Conservation (phyloP, 2,113 vertebrate genomes). For the Haplochromis burtoni region DNA sequence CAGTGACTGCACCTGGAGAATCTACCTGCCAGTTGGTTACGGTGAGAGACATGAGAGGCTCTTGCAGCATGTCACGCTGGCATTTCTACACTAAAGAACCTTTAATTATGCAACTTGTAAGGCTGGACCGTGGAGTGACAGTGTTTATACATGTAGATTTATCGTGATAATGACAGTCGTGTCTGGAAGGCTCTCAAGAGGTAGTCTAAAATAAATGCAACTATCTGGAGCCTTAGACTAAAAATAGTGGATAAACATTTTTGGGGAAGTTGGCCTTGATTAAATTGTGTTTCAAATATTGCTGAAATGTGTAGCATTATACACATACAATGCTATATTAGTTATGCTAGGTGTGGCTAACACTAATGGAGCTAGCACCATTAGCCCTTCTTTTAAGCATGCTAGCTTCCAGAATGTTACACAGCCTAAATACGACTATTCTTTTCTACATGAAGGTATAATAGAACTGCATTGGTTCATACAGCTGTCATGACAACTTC, state of each 20-base stretch:
- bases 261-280: not conserved
- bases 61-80: not conserved
- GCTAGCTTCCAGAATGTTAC: not conserved
- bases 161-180: not conserved
- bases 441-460: not conserved
- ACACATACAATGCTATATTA: not conserved
- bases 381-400: not conserved
- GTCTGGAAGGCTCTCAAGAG: not conserved
- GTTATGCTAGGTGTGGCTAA: not conserved
- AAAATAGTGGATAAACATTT: not conserved
- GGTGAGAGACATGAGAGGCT: slow-evolving; percentile 72
- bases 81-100: not conserved
- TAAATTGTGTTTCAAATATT: not conserved
- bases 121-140: not conserved
- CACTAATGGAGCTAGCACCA: not conserved
- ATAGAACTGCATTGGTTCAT: not conserved
- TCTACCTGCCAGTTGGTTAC: slow-evolving; percentile 88
- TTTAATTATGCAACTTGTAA: not conserved
- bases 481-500: not conserved
- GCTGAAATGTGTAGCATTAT: not conserved
- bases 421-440: not conserved
- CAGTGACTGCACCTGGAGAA: slow-evolving; percentile 94
- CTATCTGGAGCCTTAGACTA: not conserved
- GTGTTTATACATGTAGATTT: not conserved
- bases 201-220: not conserved